Percentiles rank a stretch among this genome's conserved stretches.
These are phyloP conservation scores for Equus przewalskii DNA, from an alignment of 2,113 vertebrate genomes.

Conservation along the genomic window DNA sequence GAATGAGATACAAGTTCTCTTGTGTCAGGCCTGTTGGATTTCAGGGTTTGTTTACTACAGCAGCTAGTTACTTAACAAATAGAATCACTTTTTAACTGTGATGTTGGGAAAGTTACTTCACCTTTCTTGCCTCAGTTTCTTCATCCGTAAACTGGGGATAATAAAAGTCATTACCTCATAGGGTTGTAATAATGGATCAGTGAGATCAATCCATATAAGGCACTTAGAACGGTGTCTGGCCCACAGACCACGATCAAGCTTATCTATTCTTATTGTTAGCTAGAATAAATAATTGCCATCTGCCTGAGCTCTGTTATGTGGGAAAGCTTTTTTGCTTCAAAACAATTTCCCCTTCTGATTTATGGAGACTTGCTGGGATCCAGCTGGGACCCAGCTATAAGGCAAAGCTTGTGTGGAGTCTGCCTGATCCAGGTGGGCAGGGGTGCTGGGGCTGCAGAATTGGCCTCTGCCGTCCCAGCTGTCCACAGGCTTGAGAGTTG, in stretches of 20 bases:
- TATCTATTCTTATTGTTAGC: not conserved
- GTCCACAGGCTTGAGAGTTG: not conserved
- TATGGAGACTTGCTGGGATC: not conserved
- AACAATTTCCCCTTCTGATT: not conserved
- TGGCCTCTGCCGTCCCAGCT: not conserved
- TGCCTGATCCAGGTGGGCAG: not conserved
- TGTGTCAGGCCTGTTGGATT: not conserved
- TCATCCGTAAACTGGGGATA: not conserved
- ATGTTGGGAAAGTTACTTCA: not conserved
- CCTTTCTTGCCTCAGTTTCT: not conserved
- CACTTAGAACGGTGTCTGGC: not conserved
- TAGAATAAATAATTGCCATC: slow-evolving; percentile 2
- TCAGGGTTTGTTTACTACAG: not conserved
- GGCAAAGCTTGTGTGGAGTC: not conserved
- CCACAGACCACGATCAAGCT: not conserved
- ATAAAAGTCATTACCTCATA: not conserved
- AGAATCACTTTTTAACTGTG: not conserved
- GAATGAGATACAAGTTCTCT: not conserved
- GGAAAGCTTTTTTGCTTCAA: not conserved
- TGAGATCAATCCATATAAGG: not conserved
- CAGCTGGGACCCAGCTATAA: not conserved
- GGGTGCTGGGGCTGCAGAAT: not conserved
- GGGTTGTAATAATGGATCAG: not conserved
- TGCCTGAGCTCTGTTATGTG: not conserved
- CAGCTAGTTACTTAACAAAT: not conserved